Conservation (phyloP, 2,113 vertebrate genomes). For the Hippocampus comes region DNA sequence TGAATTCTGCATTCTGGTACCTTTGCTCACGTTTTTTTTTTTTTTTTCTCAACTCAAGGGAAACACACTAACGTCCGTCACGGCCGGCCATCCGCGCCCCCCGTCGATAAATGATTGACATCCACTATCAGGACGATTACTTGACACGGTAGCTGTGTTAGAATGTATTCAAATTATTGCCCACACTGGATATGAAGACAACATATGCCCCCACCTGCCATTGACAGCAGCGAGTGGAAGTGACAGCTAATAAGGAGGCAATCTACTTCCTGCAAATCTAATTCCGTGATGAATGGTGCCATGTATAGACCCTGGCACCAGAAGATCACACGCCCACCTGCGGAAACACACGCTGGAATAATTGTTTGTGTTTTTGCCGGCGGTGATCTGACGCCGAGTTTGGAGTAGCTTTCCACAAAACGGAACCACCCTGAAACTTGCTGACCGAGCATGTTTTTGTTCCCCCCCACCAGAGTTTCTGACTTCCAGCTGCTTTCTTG, state of each 20-base stretch:
- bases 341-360: constrained; percentile 44
- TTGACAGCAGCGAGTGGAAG: constrained; percentile 43
- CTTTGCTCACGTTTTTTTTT: too few relatives aligned
- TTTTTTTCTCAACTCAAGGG: background rate
- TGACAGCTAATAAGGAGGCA: constrained; percentile 63
- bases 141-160: constrained; percentile 50
- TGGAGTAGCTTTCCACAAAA: constrained; percentile 19
- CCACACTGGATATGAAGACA: constrained; percentile 5
- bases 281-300: constrained; percentile 60
- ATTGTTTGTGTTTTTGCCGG: constrained; percentile 53
- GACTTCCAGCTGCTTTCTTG: constrained; percentile 11
- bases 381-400: constrained; percentile 1
- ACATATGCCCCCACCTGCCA: constrained; percentile 16
- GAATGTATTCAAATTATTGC: constrained; percentile 32
- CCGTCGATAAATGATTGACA: constrained; percentile 62
- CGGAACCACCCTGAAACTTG: constrained; percentile 11
- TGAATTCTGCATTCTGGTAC: background rate
- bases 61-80: constrained; percentile 21
- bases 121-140: constrained; percentile 61
- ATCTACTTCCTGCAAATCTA: constrained; percentile 58
- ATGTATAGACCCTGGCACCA: constrained; percentile 54
- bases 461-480: background rate
- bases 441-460: background rate
- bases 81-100: constrained; percentile 16
- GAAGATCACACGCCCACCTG: constrained; percentile 56